A percentile compares a stretch with the other conserved stretches of the same genome.
phyloP scores from a whole-genome alignment of 2,113 vertebrate species.

The Corythoichthys haematopterus region DNA sequence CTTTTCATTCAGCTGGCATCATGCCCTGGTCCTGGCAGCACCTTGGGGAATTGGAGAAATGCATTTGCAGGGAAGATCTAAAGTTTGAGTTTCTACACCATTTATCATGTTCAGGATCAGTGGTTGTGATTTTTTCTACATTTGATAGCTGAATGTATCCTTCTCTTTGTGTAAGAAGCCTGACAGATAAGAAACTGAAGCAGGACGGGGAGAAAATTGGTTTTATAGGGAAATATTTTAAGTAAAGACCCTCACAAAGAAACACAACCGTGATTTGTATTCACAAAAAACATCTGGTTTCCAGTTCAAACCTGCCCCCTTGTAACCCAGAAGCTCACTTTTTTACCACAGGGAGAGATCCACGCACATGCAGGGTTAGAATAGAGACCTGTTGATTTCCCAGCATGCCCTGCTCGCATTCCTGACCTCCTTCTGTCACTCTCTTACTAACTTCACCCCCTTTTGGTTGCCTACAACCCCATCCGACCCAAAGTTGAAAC shows the following conservation, averaged over 20 bases:
- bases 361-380: constrained; percentile 39
- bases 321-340: constrained; percentile 58
- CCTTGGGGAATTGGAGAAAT: constrained; percentile 11
- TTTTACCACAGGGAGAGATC: constrained; percentile 35
- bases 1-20: constrained; percentile 38
- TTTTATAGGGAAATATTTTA: background rate
- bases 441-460: constrained; percentile 47
- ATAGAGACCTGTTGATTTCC: constrained; percentile 59
- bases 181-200: background rate
- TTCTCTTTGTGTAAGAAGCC: background rate
- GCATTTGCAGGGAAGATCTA: background rate
- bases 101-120: background rate
- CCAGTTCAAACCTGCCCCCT: constrained; percentile 57
- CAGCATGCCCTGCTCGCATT: constrained; percentile 65
- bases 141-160: background rate
- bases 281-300: constrained; percentile 61
- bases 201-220: background rate
- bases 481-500: constrained; percentile 18
- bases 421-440: constrained; percentile 71
- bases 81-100: background rate
- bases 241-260: background rate
- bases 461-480: constrained; percentile 22
- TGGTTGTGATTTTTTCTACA: background rate
- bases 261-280: constrained; percentile 20
- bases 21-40: constrained; percentile 40